Evolutionary conservation across 2,113 vertebrate species (phyloP), one percentile per base, ranked within the genome.

Genomic region (Microtus richardsoni): DNA sequence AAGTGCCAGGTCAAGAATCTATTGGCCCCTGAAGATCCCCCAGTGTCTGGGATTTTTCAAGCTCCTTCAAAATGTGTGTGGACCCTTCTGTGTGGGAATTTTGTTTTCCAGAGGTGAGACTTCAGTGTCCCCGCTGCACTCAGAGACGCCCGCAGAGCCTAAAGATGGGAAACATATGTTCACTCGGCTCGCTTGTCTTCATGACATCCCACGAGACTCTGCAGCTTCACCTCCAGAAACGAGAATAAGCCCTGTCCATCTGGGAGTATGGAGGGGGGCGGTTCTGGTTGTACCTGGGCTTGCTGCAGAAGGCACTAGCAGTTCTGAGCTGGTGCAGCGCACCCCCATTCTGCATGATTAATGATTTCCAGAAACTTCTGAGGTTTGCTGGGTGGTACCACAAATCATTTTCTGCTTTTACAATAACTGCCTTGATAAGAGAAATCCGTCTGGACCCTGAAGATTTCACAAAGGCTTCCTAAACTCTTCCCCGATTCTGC

Each of bases 91-190:
- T 13, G 10, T 95, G 68, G 70, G 24, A 82, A 85, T 86, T 92
- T 90, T 73, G 44, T 85, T 94, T 87, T 70, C 79, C 49, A 58
- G 49, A 82, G 91, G 58, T 2, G 12, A 85, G 77, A 74, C 28
- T 64, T 73, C n/a, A 13, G 36, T 12, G 52, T 30, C 82, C 11
- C 47, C 33, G 13, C 11, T 47, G 11, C 7, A 68, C 36, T 86
- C 66, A 47, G 26, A 93, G 78, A 83, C 39, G 49, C 12, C 26
- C 24, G 10, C 0, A 9, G 24, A 62, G 39, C 60, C 30, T 71
- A 83, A 80, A 36, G 41, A 91, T 79, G 19, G 49, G 62, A 91
- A 91, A 41, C 88, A 94, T 82, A 85, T 91, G 91, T 73, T 58
- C 68, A 0, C 68, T 83, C 5, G 39, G n/a, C 21, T 66, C 13